These are phyloP conservation scores for Trochalopteron elliotii DNA, from an alignment of 2,113 vertebrate genomes.

Conservation along the genomic window DNA sequence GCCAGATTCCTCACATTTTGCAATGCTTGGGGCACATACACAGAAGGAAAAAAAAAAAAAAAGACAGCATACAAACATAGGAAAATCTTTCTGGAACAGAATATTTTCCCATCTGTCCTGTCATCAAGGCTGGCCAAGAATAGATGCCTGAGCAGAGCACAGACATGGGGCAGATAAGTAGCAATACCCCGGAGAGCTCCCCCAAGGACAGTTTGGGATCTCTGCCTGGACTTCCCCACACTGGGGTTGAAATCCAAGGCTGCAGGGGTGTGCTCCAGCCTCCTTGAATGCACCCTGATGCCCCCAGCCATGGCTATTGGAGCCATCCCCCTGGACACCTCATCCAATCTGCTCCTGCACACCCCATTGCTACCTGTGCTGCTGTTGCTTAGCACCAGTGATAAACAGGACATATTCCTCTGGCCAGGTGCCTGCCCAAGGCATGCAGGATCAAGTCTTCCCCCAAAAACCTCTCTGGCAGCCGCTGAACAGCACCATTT, in stretches of 20 bases:
- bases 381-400: background rate
- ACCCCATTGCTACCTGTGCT: background rate
- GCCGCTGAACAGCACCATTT: background rate
- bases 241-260: background rate
- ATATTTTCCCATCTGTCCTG: background rate
- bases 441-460: slow-evolving; percentile 24
- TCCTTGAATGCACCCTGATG: fast-evolving
- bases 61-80: background rate
- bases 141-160: background rate
- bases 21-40: background rate
- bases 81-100: background rate
- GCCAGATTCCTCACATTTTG: slow-evolving; percentile 3
- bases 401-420: background rate
- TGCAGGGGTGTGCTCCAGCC: background rate
- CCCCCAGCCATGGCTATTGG: fast-evolving
- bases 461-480: background rate
- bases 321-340: fast-evolving
- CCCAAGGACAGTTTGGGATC: fast-evolving
- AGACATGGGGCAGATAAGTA: background rate
- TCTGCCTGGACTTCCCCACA: background rate
- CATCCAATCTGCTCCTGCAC: background rate
- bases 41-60: background rate
- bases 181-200: background rate
- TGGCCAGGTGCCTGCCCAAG: background rate
- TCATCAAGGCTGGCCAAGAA: background rate